Evolutionary conservation across 2,797 vertebrate genomes (phyloP).

Genomic region (Helarctos malayanus): DNA sequence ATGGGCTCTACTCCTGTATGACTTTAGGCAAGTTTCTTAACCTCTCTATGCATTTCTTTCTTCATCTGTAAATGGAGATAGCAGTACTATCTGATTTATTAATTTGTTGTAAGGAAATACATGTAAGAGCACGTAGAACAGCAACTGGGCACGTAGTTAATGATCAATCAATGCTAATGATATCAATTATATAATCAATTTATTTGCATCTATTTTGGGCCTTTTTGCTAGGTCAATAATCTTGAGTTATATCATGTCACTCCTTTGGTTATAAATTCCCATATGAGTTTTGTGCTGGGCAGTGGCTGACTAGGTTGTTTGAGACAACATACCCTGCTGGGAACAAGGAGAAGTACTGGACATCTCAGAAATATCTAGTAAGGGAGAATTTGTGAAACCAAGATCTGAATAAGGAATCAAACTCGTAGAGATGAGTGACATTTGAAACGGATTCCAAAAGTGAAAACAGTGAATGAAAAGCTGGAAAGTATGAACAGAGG

Average conservation of each 20-base stretch:
- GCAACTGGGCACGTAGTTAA: not conserved
- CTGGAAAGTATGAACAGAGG: not conserved
- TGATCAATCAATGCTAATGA: not conserved
- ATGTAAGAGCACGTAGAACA: not conserved
- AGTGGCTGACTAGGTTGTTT: not conserved
- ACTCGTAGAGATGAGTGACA: not conserved
- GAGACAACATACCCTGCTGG: not conserved
- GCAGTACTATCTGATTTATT: not conserved
- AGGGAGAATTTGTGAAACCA: not conserved
- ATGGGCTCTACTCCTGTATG: not conserved
- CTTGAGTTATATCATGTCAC: not conserved
- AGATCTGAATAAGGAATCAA: not conserved
- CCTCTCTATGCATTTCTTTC: not conserved
- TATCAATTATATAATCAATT: not conserved
- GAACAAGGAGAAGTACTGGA: not conserved
- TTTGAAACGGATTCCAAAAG: not conserved
- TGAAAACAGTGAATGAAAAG: not conserved
- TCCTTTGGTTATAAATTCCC: not conserved
- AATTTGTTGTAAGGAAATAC: not conserved
- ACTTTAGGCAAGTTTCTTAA: constrained; percentile 1
- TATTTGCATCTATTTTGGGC: not conserved
- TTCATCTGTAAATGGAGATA: not conserved
- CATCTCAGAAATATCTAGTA: not conserved
- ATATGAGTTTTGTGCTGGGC: not conserved
- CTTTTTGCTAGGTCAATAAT: not conserved